Percentiles rank a stretch among this genome's conserved stretches.
phyloP scores from a whole-genome alignment of 53 echinoderm and acorn worm species.

The Patiria pectinifera region DNA sequence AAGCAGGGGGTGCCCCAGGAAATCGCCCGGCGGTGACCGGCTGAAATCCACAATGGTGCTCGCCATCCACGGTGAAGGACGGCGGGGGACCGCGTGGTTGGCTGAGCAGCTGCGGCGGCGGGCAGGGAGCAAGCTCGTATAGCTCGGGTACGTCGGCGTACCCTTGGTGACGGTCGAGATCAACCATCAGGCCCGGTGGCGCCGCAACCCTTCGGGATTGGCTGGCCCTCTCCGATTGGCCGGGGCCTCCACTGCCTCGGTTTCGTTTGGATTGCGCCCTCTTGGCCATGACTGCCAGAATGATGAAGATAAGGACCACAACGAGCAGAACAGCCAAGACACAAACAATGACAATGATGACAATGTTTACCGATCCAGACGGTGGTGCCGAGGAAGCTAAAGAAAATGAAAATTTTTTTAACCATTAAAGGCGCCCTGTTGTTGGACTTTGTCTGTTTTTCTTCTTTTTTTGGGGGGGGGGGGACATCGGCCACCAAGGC shows the following conservation, averaged over 20 bases:
- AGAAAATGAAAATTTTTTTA: not conserved
- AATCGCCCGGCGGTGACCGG: not conserved
- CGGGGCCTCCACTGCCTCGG: not conserved
- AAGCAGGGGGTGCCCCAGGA: slow-evolving; percentile 32
- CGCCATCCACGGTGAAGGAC: slow-evolving; percentile 17
- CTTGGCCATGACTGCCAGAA: slow-evolving; percentile 32
- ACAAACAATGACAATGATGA: slow-evolving; percentile 7
- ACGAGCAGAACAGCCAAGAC: not conserved
- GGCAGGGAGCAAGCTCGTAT: no score
- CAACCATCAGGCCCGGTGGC: not conserved
- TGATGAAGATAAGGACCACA: slow-evolving; percentile 16
- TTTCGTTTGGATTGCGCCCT: slow-evolving; percentile 35
- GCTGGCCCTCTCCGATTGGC: slow-evolving; percentile 1
- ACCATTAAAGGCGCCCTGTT: not conserved
- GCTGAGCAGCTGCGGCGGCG: no score
- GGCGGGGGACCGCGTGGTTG: not conserved
- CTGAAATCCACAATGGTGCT: not conserved
- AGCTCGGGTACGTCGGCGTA: not conserved
- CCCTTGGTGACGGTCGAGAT: not conserved
- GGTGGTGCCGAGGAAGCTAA: not conserved
- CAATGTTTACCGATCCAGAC: not conserved
- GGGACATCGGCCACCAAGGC: no score
- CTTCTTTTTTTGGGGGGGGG: no score
- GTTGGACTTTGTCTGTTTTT: no score
- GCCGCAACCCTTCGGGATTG: not conserved